Evolutionary conservation across 2,797 vertebrate species (phyloP), one percentile per base, ranked within the genome.

Genomic region (Clamator glandarius): DNA sequence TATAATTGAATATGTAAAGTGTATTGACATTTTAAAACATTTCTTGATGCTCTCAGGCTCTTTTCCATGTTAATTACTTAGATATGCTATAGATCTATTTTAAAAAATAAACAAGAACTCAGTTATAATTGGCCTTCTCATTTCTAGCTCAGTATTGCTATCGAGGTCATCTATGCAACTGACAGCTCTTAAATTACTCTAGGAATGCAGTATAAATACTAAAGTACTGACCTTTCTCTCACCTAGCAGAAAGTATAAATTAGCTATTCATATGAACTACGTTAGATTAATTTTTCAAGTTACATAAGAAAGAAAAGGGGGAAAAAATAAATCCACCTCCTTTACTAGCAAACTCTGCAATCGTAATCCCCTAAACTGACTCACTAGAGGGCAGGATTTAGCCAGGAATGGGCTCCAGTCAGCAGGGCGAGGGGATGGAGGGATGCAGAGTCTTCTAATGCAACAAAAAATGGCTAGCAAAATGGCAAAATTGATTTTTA

Each of bases 361-460:
- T 39, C 15, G 31, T 26, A 58, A 77, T 92, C 13, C n/a, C 2
- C n/a, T n/a, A 0, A 58, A 12, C 11, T 26, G 88, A 18, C 26
- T 85, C 97, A 96, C 96, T 97, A 97, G 97, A 96, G 97, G 98
- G 98, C 96, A 97, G 31, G 42, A 90, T 97, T 97, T 95, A 97
- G 86, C 95, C 88, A 96, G 82, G 93, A 97, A 98, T 95, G 64
- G 11, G 54, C 78, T 94, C 18, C 3, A 17, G 26, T 14, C 35
- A 3, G 78, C 48, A 54, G 17, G 6, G 3, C 50, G 79, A 23
- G 91, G 87, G 93, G 84, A 85, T 84, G 78, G 68, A 90, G 51
- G 3, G 58, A n/a, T 59, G 57, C 63, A 74, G 80, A 68, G 1
- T 78, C 74, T 93, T 59, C 92, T 59, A 94, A 86, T 41, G 73